phyloP scores from a whole-genome alignment of 1,140 invertebrate species.

The Macrobrachium rosenbergii region DNA sequence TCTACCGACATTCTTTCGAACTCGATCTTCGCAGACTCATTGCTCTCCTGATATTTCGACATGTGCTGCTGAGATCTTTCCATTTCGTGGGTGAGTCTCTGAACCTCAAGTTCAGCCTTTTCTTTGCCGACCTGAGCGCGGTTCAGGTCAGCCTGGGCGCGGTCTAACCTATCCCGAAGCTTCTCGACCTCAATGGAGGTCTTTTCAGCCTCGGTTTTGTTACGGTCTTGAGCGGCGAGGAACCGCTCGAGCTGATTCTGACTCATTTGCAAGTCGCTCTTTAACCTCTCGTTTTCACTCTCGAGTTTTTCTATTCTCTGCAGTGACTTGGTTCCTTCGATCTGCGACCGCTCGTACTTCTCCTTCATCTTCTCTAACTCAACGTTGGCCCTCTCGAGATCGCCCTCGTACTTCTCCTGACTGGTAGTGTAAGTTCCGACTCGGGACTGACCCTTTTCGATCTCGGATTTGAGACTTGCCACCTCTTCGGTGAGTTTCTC shows the following conservation, averaged over 20 bases:
- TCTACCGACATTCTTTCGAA: conserved; percentile 86
- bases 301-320: conserved; percentile 68
- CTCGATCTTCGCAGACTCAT: conserved; percentile 84
- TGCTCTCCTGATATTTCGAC: conserved; percentile 83
- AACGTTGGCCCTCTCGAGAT: conserved; percentile 83
- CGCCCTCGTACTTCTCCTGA: conserved; percentile 64
- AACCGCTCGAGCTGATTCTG: conserved; percentile 69
- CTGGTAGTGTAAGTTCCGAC: conserved; percentile 41
- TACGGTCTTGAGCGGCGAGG: conserved; percentile 67
- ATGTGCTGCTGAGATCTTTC: conserved; percentile 87
- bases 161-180: conserved; percentile 68
- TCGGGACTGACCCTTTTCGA: conserved; percentile 70
- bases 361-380: conserved; percentile 90
- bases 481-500: conserved; percentile 71
- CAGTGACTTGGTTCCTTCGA: conserved; percentile 69
- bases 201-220: conserved; percentile 69
- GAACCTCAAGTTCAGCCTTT: conserved; percentile 84
- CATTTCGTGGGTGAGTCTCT: conserved; percentile 85
- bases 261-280: conserved; percentile 73
- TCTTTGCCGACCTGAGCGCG: conserved; percentile 70
- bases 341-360: conserved; percentile 87
- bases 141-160: conserved; percentile 65
- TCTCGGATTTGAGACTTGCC: conserved; percentile 72
- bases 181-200: conserved; percentile 68
- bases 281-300: conserved; percentile 75